Percentiles rank a stretch among this genome's conserved stretches.
Evolutionary conservation across 2,888 invertebrate species (phyloP).

Genomic region (Spilosoma lubricipeda): DNA sequence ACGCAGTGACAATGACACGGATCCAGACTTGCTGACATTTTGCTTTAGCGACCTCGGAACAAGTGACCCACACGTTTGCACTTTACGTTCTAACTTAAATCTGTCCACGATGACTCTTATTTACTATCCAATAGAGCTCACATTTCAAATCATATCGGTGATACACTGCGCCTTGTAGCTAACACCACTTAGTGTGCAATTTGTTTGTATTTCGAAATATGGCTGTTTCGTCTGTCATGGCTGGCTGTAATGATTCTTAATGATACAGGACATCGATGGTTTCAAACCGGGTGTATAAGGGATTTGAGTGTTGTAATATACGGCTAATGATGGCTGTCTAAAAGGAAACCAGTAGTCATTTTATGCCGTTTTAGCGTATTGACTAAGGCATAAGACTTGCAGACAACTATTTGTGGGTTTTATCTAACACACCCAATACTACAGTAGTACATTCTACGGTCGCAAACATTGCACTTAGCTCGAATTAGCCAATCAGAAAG

Average conservation of each 20-base stretch:
- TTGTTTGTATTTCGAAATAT: conserved; percentile 72
- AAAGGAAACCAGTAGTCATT: neutral
- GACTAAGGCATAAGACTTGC: neutral
- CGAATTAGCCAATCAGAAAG: too few species aligned
- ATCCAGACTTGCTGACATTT: conserved; percentile 77
- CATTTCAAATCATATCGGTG: conserved; percentile 30
- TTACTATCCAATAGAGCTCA: conserved; percentile 40
- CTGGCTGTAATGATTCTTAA: conserved; percentile 31
- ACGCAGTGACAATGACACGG: conserved; percentile 66
- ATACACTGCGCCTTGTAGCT: conserved; percentile 62
- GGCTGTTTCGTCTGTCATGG: conserved; percentile 33
- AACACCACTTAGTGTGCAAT: conserved; percentile 67
- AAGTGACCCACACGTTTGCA: conserved; percentile 71
- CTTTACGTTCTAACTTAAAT: conserved; percentile 59
- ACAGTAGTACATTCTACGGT: too few species aligned
- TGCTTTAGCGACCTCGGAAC: conserved; percentile 74
- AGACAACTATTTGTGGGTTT: neutral
- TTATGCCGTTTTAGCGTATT: neutral
- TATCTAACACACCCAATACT: too few species aligned
- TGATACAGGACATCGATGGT: conserved; percentile 16
- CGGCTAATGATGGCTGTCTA: neutral
- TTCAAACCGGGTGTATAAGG: neutral
- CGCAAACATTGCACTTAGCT: too few species aligned
- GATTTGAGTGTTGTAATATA: neutral
- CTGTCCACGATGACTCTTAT: conserved; percentile 52